Base-by-base conservation (phyloP, 2,797 vertebrate genomes). In the Ctenopoma multispine region DNA sequence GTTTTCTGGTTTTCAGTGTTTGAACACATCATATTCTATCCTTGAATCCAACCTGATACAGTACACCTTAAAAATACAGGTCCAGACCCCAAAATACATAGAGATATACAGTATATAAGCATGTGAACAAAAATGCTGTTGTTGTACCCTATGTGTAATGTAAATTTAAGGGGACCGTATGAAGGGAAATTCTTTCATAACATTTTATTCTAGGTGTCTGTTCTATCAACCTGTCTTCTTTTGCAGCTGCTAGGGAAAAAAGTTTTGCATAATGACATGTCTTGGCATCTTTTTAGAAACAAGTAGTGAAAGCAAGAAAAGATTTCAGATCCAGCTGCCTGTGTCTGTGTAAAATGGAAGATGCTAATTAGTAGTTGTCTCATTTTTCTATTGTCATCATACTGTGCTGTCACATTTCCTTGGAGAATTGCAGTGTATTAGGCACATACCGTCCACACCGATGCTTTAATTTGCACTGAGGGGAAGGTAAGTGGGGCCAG, bases 401-500 rank as follows among this genome's bases (percentile, higher is more conserved):
- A 12, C 23, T 46, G 18, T 47, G 53, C 46, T 63, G 41, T 49
- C 38, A 31, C 1, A 36, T 61, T 34, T 53, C 5, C 10, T 41
- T 13, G 51, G 18, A 51, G 54, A 65, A 41, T 7, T 38, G 17
- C 2, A 24, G n/a, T 18, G 6, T 17, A 20, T 65, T 51, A 46
- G 15, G 1, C 38, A 0, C 34, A 41, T 27, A 17, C 29, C 41
- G 15, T 46, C 56, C 56, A 18, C 31, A 29, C 44, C 41, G 38
- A 18, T 21, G 18, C 48, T 58, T 65, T 61, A 27, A 56, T 75
- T 69, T 69, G 36, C 3, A 40, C 63, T 23, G 15, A 41, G 36
- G 53, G 54, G 55, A 70, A 63, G 50, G 15, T 55, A 47, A 23
- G 58, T 31, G 47, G 74, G 50, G 38, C 69, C 61, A 53, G 44